A percentile compares a stretch with the other conserved stretches of the same genome.
These are phyloP conservation scores for Montipora efflorescens DNA, from an alignment of 64 coral and sea anemone genomes.

Conservation along the genomic window DNA sequence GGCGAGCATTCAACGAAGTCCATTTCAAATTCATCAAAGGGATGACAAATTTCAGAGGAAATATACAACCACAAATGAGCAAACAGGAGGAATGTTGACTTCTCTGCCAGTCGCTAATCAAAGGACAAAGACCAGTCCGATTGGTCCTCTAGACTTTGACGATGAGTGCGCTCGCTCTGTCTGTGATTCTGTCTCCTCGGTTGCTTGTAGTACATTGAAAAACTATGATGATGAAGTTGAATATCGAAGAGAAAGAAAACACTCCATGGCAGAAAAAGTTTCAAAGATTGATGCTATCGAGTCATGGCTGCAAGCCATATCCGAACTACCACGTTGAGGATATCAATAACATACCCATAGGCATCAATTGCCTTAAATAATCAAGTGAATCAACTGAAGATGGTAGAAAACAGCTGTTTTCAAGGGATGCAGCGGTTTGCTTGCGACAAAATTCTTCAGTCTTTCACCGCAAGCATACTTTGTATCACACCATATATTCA, in stretches of 20 bases:
- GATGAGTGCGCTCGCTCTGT: slow-evolving; percentile 5
- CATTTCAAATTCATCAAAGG: neutral
- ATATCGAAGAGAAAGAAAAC: neutral
- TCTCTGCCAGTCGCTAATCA: neutral
- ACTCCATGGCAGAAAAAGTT: neutral
- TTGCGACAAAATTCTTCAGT: no score
- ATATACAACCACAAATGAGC: neutral
- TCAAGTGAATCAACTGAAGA: no score
- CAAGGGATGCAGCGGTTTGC: no score
- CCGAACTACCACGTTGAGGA: no score
- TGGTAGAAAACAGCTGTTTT: no score
- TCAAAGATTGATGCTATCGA: slow-evolving; percentile 5
- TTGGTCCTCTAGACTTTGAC: neutral
- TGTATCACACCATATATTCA: no score
- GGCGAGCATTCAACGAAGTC: neutral
- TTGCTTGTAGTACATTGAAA: neutral
- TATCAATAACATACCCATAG: no score
- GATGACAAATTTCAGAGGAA: slow-evolving; percentile 25
- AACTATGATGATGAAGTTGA: neutral
- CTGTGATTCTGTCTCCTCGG: slow-evolving; percentile 25
- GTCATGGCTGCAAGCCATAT: neutral
- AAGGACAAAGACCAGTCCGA: neutral
- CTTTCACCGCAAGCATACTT: no score
- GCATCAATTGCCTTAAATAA: no score
- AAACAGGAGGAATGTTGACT: neutral